Base-by-base conservation (phyloP, 2,888 invertebrate genomes). In the Tetropium fuscum region DNA sequence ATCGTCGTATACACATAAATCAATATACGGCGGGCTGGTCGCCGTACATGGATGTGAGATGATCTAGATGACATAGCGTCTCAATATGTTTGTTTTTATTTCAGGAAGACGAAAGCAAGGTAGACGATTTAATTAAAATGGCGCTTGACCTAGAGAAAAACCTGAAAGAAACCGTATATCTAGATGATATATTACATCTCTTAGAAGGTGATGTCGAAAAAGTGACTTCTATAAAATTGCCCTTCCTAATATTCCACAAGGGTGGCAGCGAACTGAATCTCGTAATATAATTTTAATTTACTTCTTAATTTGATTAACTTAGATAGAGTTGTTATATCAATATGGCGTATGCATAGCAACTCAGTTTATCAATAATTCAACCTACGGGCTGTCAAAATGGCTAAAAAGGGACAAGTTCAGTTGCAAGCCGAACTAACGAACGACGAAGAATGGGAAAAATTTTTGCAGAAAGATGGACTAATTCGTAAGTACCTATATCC, bases 381-480 rank as follows among this genome's bases (percentile, higher is more conserved):
- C 3, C 32, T 54, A n/a, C 10, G 27, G 16, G 6, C 13, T 56
- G 64, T 55, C 54, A 72, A 78, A 73, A 88, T 88, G 87, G 87
- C 89, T 3, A 94, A 93, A 82, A 93, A 93, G 80, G 90, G 88
- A 20, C 89, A 87, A 34, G 88, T 91, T 8, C 91, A 92, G 72
- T 81, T 94, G 57, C 94, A 94, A 82, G 85, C 88, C 0, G 95
- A 95, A 76, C 85, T 96, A 30, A 88, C 87, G 69, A 91, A 84
- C 1, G 92, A 95, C 70, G 95, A 95, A 59, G 95, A 96, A 51
- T 93, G 95, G 90, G 87, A 88, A 49, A 91, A 90, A 77, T 88
- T 95, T 70, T 73, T 95, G 36, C 83, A 87, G 44, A 87, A 88
- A 69, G 88, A 90, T 58, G 96, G 95, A 64, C 82, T 95, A 8